phyloP scores from a whole-genome alignment of 2,888 invertebrate genomes.

The Amphimallon solstitiale region DNA sequence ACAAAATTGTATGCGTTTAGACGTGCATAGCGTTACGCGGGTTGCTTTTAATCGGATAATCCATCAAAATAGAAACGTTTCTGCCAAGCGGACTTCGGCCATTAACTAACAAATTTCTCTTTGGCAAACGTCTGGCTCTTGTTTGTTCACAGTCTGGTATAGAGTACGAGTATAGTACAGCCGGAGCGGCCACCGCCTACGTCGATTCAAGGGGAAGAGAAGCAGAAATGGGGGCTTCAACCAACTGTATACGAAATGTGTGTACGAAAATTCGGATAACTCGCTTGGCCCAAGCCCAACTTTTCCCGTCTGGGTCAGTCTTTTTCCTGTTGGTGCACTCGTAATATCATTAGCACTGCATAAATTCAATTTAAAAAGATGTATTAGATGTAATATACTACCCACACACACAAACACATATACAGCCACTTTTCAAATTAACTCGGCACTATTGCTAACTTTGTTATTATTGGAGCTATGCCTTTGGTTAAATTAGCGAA shows the following conservation, averaged over 20 bases:
- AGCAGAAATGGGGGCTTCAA: conserved; percentile 4
- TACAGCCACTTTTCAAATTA: too few species aligned
- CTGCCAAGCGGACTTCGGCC: conserved; percentile 36
- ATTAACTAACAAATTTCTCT: conserved; percentile 37
- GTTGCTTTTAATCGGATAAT: conserved; percentile 28
- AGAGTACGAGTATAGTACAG: too few species aligned
- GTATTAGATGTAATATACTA: too few species aligned
- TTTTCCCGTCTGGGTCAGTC: conserved; percentile 30
- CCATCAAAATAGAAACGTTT: conserved; percentile 32
- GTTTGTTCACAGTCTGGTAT: conserved; percentile 38
- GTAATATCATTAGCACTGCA: neutral
- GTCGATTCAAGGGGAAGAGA: conserved; percentile 3
- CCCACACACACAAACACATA: too few species aligned
- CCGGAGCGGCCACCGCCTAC: conserved; percentile 14
- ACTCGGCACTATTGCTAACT: too few species aligned
- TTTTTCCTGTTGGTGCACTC: conserved; percentile 10
- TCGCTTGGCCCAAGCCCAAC: conserved; percentile 46
- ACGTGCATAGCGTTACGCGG: too few species aligned
- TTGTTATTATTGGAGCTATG: too few species aligned
- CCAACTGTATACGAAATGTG: conserved; percentile 28
- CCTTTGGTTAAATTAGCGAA: too few species aligned
- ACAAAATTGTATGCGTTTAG: too few species aligned
- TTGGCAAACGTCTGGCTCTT: conserved; percentile 41
- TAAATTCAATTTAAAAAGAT: too few species aligned
- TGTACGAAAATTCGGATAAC: conserved; percentile 47